phyloP scores from a whole-genome alignment of 1,140 invertebrate species.

The Fragariocoptes setiger region DNA sequence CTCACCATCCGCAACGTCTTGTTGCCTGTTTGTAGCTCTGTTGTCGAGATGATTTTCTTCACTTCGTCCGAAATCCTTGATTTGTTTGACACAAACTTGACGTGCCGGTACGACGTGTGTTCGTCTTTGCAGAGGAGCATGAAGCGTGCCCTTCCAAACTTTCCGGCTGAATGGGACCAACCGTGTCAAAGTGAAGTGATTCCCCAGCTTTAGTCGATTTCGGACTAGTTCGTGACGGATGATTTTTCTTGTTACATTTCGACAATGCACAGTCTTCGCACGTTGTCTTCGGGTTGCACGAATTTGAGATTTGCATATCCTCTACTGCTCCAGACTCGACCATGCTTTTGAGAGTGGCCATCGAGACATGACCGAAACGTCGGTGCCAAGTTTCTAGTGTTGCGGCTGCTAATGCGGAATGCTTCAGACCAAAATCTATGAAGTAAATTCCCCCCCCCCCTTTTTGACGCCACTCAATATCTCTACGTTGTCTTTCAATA shows the following conservation, averaged over 20 bases:
- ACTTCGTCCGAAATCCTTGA: background rate
- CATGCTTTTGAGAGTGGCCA: background rate
- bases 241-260: background rate
- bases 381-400: background rate
- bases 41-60: background rate
- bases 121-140: background rate
- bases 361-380: background rate
- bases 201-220: background rate
- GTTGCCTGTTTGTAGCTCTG: slow-evolving; percentile 1
- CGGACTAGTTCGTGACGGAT: background rate
- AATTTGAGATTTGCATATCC: background rate
- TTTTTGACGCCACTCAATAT: too few species aligned
- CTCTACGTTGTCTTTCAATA: too few species aligned
- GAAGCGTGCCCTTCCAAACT: background rate
- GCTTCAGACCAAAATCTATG: too few species aligned
- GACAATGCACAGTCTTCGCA: background rate
- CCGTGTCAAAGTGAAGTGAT: background rate
- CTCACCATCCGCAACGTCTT: background rate
- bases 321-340: background rate
- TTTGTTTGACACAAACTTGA: background rate
- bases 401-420: too few species aligned
- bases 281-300: background rate
- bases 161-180: background rate
- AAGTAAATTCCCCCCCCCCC: too few species aligned
- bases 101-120: background rate